Percentiles rank a stretch among this genome's conserved stretches.
phyloP scores from a whole-genome alignment of 1,140 invertebrate species.

The Chironomus tepperi region DNA sequence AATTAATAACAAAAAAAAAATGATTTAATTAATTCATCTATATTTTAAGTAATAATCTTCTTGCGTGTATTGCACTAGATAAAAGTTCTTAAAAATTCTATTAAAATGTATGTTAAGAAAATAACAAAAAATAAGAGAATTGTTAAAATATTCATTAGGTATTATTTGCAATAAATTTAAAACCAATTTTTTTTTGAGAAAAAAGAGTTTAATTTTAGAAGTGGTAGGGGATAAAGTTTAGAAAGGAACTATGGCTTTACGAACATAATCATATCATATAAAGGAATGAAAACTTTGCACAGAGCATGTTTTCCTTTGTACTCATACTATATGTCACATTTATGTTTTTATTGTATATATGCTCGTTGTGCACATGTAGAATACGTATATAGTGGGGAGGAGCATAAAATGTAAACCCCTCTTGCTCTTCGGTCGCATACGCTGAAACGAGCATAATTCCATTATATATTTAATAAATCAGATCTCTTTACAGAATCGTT shows the following conservation, averaged over 20 bases:
- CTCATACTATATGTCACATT: background rate
- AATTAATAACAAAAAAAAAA: background rate
- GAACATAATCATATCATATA: background rate
- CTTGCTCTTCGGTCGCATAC: background rate
- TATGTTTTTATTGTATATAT: background rate
- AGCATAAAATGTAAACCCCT: constrained; percentile 19
- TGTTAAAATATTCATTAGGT: too few relatives aligned
- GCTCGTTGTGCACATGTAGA: background rate
- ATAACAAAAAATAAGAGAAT: too few relatives aligned
- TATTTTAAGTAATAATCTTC: too few relatives aligned
- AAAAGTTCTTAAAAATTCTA: too few relatives aligned
- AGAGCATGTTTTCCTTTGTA: constrained; percentile 6
- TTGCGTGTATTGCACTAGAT: too few relatives aligned
- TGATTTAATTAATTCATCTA: constrained; percentile 1
- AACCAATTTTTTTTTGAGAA: too few relatives aligned
- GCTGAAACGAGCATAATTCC: background rate
- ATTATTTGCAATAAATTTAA: too few relatives aligned
- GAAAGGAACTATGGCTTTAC: background rate
- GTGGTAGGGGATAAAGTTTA: background rate
- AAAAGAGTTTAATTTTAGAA: background rate
- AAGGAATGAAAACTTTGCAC: background rate
- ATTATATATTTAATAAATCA: constrained; percentile 24
- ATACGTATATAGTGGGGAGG: background rate
- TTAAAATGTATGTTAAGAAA: too few relatives aligned
- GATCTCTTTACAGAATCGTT: background rate